Percentiles rank a stretch among this genome's conserved stretches.
phyloP scores from a whole-genome alignment of 2,113 vertebrate species.

The Speoplatyrhinus poulsoni region DNA sequence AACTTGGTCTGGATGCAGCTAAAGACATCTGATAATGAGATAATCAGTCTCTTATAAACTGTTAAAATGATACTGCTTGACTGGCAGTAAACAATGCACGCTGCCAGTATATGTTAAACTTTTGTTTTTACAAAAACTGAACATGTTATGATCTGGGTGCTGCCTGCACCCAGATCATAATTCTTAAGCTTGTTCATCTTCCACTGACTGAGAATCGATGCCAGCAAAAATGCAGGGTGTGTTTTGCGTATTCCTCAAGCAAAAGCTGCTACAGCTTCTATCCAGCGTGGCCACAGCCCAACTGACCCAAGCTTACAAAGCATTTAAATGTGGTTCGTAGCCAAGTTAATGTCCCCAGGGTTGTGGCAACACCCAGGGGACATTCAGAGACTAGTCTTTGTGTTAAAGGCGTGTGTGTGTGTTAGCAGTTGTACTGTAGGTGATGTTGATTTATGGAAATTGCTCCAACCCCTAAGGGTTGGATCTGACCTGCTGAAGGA shows the following conservation, averaged over 20 bases:
- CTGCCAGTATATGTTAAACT: conserved; percentile 2
- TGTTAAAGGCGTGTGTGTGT: background rate
- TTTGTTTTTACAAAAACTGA: conserved; percentile 1
- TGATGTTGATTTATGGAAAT: conserved; percentile 22
- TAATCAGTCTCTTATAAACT: background rate
- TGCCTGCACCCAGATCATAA: background rate
- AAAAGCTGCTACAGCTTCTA: background rate
- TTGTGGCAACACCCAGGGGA: background rate
- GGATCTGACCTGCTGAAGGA: conserved; percentile 18
- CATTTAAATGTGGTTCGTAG: conserved; percentile 2
- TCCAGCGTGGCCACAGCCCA: conserved; percentile 4
- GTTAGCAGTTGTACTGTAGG: background rate
- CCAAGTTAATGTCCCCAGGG: background rate
- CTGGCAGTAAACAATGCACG: background rate
- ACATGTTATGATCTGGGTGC: no score
- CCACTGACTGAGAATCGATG: conserved; percentile 3
- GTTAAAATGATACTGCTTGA: background rate
- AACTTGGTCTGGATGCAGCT: no score
- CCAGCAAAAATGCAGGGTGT: conserved; percentile 12
- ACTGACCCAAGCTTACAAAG: background rate
- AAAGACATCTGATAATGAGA: background rate
- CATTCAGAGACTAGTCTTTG: background rate
- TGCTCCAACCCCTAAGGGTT: conserved; percentile 4
- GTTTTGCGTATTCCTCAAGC: conserved; percentile 33
- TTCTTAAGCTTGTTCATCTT: background rate